Evolutionary conservation across 2,113 vertebrate species (phyloP), one percentile per base, ranked within the genome.

Genomic region (Gallinago jamesoni): DNA sequence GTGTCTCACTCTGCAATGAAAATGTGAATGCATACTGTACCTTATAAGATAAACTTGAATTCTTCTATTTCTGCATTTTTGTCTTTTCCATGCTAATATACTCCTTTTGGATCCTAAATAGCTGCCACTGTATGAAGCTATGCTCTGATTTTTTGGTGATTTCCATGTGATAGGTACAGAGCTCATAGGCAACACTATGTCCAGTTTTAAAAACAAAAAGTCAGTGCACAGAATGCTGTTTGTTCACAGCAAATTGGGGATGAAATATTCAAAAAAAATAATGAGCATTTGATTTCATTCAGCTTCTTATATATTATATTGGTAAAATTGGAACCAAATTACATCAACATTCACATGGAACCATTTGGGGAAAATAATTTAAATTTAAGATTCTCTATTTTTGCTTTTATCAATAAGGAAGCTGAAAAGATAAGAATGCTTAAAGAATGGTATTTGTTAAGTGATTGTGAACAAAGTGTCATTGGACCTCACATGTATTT

Each of bases 391-490:
- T 94, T 93, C 89, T 93, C 70, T 95, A 57, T 87, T 94, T 95
- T 95, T 95, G 53, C 72, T 95, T 73, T 96, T 89, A 67, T 93
- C 86, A 91, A 21, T 84, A 88, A 52, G 94, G 84, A 92, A 94
- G 96, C 94, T 89, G 89, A 85, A 95, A 76, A 91, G 88, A 78
- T 94, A 90, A 93, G 88, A 78, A 67, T 91, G 48, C 72, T 89
- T 73, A 35, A 91, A 85, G 95, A 88, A 57, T 94, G 84, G 90
- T 92, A 56, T 95, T 94, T 93, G 91, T 91, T 68, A 93, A 97
- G 91, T 96, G 97, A 59, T 94, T 91, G 93, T 97, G 95, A 97
- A 96, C 93, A 92, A 91, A 96, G 87, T 94, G 56, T 92, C 74
- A 72, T 69, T 95, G 77, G 78, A 91, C 70, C 68, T 97, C 66